Conservation (phyloP, 2,797 vertebrate species). For the Mormyrops boulengeri region DNA sequence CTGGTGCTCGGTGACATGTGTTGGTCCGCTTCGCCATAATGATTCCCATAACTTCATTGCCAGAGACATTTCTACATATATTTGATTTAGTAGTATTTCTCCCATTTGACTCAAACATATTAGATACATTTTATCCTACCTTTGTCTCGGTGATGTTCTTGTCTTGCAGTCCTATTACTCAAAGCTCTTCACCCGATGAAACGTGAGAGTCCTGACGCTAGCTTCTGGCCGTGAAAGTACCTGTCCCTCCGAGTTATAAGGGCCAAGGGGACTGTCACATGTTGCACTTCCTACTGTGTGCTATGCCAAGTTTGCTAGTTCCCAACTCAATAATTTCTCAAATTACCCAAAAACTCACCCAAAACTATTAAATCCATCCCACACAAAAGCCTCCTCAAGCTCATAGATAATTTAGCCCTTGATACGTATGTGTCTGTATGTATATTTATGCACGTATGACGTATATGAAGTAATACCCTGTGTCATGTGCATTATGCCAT, state of each 20-base stretch:
- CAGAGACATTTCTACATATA: background rate
- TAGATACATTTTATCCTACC: background rate
- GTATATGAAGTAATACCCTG: background rate
- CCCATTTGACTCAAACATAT: background rate
- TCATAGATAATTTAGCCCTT: background rate
- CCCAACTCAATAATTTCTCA: background rate
- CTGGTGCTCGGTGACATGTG: too few relatives aligned
- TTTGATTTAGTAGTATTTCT: background rate
- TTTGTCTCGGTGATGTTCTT: background rate
- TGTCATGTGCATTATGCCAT: background rate
- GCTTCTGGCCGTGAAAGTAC: background rate
- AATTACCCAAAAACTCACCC: background rate
- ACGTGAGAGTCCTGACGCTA: background rate
- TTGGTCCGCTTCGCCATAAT: too few relatives aligned
- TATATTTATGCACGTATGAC: background rate
- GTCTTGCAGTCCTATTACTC: background rate
- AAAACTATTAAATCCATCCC: background rate
- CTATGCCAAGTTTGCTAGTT: background rate
- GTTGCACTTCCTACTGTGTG: background rate
- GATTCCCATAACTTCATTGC: background rate
- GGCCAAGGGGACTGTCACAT: background rate
- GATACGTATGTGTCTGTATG: background rate
- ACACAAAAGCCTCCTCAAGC: background rate
- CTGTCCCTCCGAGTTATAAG: background rate
- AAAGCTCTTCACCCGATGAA: background rate